These are phyloP conservation scores for Toxotes jaculatrix DNA, from an alignment of 2,113 vertebrate genomes.

Conservation along the genomic window DNA sequence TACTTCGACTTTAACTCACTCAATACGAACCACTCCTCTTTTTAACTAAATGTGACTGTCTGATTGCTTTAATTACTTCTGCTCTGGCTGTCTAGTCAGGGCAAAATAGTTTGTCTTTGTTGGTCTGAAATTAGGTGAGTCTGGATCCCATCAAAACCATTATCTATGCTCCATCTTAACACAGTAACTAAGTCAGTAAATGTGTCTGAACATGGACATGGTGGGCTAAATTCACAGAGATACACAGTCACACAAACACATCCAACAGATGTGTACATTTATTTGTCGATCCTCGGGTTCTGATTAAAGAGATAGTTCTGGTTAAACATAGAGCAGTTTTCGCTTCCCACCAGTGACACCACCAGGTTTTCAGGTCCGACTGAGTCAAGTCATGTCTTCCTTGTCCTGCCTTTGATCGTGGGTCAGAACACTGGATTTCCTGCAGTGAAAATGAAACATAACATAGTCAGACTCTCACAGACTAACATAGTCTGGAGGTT, in stretches of 20 bases:
- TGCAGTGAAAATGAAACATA: neutral
- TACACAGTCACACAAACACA: conserved; percentile 1
- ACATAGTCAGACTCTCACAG: neutral
- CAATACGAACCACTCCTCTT: neutral
- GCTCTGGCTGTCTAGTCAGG: conserved; percentile 16
- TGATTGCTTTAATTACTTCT: conserved; percentile 19
- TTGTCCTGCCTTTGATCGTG: neutral
- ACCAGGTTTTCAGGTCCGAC: neutral
- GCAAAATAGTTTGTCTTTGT: neutral
- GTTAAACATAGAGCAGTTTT: too few relatives aligned
- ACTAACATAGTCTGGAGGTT: neutral
- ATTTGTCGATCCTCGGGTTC: neutral
- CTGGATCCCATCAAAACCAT: neutral
- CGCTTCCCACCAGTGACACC: too few relatives aligned
- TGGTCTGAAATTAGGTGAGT: neutral
- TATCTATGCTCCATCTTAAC: neutral
- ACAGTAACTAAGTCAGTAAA: neutral
- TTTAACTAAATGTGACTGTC: conserved; percentile 10
- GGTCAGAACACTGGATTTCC: neutral
- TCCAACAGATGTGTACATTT: neutral
- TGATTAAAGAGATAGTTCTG: neutral
- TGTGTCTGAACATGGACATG: neutral
- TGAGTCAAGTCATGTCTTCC: neutral
- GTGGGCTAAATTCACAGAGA: neutral
- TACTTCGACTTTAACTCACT: conserved; percentile 23